phyloP scores from a whole-genome alignment of 2,113 vertebrate genomes.

The Saguinus midas region DNA sequence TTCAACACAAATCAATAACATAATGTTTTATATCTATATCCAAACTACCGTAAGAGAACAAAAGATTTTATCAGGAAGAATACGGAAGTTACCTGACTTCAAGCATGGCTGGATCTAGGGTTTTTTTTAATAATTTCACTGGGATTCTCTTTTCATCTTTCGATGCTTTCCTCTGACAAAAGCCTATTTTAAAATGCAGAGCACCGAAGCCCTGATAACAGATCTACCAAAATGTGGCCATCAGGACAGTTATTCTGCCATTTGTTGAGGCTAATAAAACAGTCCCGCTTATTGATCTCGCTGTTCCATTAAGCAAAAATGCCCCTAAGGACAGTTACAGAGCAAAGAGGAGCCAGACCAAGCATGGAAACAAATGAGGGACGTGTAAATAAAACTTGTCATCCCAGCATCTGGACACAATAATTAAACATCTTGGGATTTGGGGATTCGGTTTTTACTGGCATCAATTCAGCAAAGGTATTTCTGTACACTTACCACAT shows the following conservation, averaged over 20 bases:
- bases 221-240: conserved; percentile 27
- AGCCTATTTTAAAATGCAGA: conserved; percentile 1
- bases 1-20: neutral
- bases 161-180: conserved; percentile 24
- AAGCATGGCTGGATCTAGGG: neutral
- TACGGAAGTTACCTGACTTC: neutral
- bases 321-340: conserved; percentile 45
- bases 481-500: conserved; percentile 34
- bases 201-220: neutral
- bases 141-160: neutral
- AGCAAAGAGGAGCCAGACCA: conserved; percentile 52
- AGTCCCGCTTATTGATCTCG: conserved; percentile 47
- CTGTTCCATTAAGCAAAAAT: conserved; percentile 56
- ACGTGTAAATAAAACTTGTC: conserved; percentile 66
- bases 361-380: conserved; percentile 59
- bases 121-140: neutral
- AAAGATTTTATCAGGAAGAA: neutral
- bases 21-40: neutral
- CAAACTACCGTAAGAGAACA: neutral
- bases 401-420: conserved; percentile 55
- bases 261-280: conserved; percentile 57
- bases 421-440: conserved; percentile 53
- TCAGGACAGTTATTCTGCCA: neutral
- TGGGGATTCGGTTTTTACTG: neutral
- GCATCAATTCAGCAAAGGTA: neutral